Conservation (phyloP, 2,888 invertebrate species). For the Chamaedrilus cognettii region DNA sequence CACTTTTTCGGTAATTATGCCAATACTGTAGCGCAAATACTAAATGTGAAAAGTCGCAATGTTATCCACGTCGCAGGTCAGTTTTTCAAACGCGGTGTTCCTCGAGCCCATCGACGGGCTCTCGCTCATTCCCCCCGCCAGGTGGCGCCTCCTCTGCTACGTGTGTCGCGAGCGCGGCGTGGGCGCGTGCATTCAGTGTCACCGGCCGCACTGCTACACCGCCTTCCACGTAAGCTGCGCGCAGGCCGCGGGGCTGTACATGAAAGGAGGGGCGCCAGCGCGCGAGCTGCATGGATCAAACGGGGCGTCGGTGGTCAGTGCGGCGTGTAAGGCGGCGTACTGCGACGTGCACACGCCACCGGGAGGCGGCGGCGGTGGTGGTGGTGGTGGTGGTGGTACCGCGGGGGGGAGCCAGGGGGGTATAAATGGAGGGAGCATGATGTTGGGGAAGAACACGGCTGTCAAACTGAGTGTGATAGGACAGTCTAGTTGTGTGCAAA, state of each 20-base stretch:
- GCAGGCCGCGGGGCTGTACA: slow-evolving; percentile 79
- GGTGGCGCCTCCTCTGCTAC: slow-evolving; percentile 91
- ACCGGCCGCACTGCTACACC: slow-evolving; percentile 92
- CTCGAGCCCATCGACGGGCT: slow-evolving; percentile 98
- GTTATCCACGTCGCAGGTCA: too few species aligned
- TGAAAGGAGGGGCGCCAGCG: slow-evolving; percentile 91
- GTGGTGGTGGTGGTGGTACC: too few species aligned
- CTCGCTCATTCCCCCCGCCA: slow-evolving; percentile 90
- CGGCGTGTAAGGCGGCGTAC: slow-evolving; percentile 88
- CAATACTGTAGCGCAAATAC: too few species aligned
- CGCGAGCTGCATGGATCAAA: slow-evolving; percentile 65
- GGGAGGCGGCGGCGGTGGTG: too few species aligned
- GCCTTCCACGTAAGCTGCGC: slow-evolving; percentile 99
- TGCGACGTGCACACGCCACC: slow-evolving; percentile 92
- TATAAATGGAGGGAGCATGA: too few species aligned
- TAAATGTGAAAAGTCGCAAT: too few species aligned
- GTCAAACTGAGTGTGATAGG: too few species aligned
- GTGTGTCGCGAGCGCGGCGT: slow-evolving; percentile 76
- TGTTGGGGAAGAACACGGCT: too few species aligned
- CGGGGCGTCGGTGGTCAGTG: slow-evolving; percentile 30
- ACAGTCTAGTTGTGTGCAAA: too few species aligned
- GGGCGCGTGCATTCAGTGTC: slow-evolving; percentile 98
- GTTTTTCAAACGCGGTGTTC: slow-evolving; percentile 81
- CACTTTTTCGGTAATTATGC: too few species aligned
- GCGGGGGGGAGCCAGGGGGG: too few species aligned